Evolutionary conservation across 2,797 vertebrate genomes (phyloP).

Genomic region (Gymnothorax reevesii): DNA sequence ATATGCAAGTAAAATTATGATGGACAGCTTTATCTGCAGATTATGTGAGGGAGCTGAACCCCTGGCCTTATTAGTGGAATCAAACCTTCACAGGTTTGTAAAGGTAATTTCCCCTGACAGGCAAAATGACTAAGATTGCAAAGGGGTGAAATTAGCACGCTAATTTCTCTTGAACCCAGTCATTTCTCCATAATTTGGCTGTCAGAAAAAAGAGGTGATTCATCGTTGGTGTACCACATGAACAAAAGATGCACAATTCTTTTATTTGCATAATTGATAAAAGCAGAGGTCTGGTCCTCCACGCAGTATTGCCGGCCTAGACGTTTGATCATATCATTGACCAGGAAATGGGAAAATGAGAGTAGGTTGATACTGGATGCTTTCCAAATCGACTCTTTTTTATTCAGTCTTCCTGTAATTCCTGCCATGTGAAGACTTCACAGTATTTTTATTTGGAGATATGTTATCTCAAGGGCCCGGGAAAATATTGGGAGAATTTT

Average conservation of each 20-base stretch:
- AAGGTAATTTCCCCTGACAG: slow-evolving; percentile 69
- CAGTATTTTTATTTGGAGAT: background rate
- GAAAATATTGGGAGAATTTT: background rate
- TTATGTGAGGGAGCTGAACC: slow-evolving; percentile 54
- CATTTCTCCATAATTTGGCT: slow-evolving; percentile 73
- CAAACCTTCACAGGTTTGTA: slow-evolving; percentile 56
- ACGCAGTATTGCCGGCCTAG: background rate
- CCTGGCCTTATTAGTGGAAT: slow-evolving; percentile 65
- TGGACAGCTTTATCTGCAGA: slow-evolving; percentile 48
- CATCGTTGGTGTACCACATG: slow-evolving; percentile 49
- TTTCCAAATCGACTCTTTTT: background rate
- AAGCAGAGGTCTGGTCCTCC: background rate
- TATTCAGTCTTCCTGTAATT: background rate
- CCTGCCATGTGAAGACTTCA: background rate
- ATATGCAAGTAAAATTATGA: slow-evolving; percentile 54
- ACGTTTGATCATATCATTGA: slow-evolving; percentile 7
- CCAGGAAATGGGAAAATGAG: slow-evolving; percentile 10
- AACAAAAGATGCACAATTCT: background rate
- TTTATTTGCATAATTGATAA: background rate
- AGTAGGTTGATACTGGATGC: background rate
- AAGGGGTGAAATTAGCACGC: slow-evolving; percentile 63
- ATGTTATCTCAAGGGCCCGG: background rate
- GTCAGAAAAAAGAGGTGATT: slow-evolving; percentile 63
- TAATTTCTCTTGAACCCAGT: slow-evolving; percentile 71
- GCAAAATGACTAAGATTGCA: slow-evolving; percentile 66